Base-by-base conservation (phyloP, 2,888 invertebrate genomes). In the Cosmia trapezina region DNA sequence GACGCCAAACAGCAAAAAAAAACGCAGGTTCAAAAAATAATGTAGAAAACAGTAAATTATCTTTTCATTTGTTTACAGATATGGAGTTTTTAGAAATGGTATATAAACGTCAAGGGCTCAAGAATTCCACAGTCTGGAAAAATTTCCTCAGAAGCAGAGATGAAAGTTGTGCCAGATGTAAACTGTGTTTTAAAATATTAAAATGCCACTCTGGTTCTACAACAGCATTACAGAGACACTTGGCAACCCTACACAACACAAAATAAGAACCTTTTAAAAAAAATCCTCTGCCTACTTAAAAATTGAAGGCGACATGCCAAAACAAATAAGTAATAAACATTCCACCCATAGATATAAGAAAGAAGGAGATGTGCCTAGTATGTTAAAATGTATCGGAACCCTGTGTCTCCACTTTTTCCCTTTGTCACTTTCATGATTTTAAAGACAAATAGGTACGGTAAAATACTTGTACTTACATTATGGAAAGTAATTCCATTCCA, bases 121-220 rank as follows among this genome's bases (percentile, higher is more conserved):
- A 49, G 28, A 19, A 28, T 41, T 63, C 63, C 1, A 1, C 51
- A 19, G 70, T 78, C 4, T 76, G 78, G 78, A n/a, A 63, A n/a
- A 3, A 59, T 12, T 70, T 68, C 14, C 56, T 77, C 1, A 70
- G 43, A 61, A 75, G 70, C 60, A 49, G 9, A 3, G 43, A 75
- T 6, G 69, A 45, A 49, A 19, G 22, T n/a, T 45, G 19, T 54
- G 74, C 70, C 14, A 56, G 28, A 45, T 75, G 78, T 49, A 77
- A 77, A 45, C 7, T 75, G 4, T 75, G 74, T n/a, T 17, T 28
- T 6, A 72, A 72, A 72, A 33, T 72, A 2, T 19, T 72, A 22
- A 72, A 41, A 61, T 54, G 73, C 11, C 28, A 54, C 4, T 12
- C n/a, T 43, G 60, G 60, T 4, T 61, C 54, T 2, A 61, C 73